Conservation (phyloP, 2,113 vertebrate species). For the Atherinomorus stipes region DNA sequence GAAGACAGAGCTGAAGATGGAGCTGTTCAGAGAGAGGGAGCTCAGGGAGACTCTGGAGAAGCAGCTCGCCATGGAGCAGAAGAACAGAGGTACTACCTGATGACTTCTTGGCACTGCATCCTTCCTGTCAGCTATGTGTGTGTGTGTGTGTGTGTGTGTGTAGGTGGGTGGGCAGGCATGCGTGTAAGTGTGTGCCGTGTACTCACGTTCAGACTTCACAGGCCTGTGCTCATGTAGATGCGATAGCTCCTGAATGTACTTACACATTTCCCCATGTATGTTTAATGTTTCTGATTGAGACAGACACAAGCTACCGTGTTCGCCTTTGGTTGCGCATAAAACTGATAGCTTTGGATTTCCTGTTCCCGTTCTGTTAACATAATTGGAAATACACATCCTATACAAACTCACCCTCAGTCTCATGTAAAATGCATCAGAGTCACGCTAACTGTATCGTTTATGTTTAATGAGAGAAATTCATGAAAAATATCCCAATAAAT, state of each 20-base stretch:
- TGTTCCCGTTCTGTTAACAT: constrained; percentile 57
- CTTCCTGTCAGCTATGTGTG: background rate
- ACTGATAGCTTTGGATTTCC: constrained; percentile 25
- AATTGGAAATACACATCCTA: constrained; percentile 80
- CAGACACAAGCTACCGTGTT: constrained; percentile 30
- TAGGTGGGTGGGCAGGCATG: constrained; percentile 8
- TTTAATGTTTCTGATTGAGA: constrained; percentile 45
- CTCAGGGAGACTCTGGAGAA: constrained; percentile 98
- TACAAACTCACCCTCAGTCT: constrained; percentile 66
- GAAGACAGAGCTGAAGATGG: constrained; percentile 99
- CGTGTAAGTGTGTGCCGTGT: constrained; percentile 5
- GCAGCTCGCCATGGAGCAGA: constrained; percentile 97
- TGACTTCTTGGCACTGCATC: constrained; percentile 37
- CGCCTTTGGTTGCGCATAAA: constrained; percentile 27
- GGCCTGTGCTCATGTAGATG: constrained; percentile 21
- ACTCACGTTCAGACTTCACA: constrained; percentile 23
- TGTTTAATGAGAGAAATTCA: constrained; percentile 84
- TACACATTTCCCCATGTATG: constrained; percentile 34
- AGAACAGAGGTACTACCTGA: constrained; percentile 93
- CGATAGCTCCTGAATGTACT: constrained; percentile 36
- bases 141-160: constrained; percentile 5
- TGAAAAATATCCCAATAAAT: constrained; percentile 79
- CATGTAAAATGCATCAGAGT: constrained; percentile 79
- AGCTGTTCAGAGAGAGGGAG: constrained; percentile 98
- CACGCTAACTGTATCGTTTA: constrained; percentile 78